Percentiles rank a stretch among this genome's conserved stretches.
These are phyloP conservation scores for Euphysa ruthae DNA, from an alignment of 30 jellyfish, hydroid and myxozoan species.

Conservation along the genomic window DNA sequence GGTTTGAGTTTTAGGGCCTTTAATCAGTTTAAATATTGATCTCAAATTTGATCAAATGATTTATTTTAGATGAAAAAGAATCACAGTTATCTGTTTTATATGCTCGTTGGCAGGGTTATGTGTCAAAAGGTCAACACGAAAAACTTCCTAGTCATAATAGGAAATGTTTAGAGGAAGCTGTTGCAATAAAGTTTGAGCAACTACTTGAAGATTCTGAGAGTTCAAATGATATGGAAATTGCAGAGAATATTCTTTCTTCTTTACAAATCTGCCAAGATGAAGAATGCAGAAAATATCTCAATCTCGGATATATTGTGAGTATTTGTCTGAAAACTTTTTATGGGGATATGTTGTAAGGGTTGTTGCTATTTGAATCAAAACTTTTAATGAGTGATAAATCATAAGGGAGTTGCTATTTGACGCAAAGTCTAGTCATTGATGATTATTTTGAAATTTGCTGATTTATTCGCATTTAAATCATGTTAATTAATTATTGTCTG, in stretches of 20 bases:
- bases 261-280: slow-evolving; percentile 57
- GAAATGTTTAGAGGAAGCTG: slow-evolving; percentile 63
- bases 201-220: slow-evolving; percentile 3
- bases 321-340: too few relatives aligned
- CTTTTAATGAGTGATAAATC: too few relatives aligned
- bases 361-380: too few relatives aligned
- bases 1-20: background rate
- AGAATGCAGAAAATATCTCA: slow-evolving; percentile 40
- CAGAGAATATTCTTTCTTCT: slow-evolving; percentile 35
- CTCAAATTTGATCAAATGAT: background rate
- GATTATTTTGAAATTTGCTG: too few relatives aligned
- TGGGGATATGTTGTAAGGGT: too few relatives aligned
- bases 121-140: slow-evolving; percentile 10
- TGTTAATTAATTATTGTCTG: too few relatives aligned
- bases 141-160: slow-evolving; percentile 19
- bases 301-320: slow-evolving; percentile 24
- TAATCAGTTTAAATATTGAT: background rate
- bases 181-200: slow-evolving; percentile 54
- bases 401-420: too few relatives aligned
- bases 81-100: slow-evolving; percentile 58
- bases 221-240: slow-evolving; percentile 42
- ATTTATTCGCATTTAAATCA: too few relatives aligned
- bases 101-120: slow-evolving; percentile 82
- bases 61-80: slow-evolving; percentile 55
- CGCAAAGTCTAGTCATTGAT: too few relatives aligned